phyloP scores from a whole-genome alignment of 2,797 vertebrate genomes.

The Tauraco hartlaubi region DNA sequence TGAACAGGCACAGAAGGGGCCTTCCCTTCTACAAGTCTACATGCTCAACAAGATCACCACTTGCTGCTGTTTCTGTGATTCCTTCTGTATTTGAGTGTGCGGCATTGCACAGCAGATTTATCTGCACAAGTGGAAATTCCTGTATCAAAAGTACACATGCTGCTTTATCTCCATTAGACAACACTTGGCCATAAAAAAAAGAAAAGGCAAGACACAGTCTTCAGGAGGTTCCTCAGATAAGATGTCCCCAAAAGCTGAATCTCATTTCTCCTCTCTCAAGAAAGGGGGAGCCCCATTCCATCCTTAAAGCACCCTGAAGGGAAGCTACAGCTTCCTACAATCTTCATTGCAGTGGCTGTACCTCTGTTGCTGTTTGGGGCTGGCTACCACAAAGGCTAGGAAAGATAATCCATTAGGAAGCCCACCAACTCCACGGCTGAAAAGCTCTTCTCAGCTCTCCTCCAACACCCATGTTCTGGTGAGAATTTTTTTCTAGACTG shows the following conservation, averaged over 20 bases:
- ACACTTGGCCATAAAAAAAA: not conserved
- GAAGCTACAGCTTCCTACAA: not conserved
- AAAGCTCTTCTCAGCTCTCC: not conserved
- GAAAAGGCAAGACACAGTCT: not conserved
- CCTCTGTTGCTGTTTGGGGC: not conserved
- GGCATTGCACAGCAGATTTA: not conserved
- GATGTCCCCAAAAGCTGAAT: not conserved
- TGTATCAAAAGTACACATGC: not conserved
- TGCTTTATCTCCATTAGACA: not conserved
- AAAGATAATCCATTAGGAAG: not conserved
- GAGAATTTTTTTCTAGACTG: not conserved
- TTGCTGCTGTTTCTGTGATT: not conserved
- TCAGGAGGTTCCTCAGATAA: not conserved
- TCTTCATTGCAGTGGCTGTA: not conserved
- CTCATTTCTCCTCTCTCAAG: not conserved
- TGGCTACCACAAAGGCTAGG: not conserved
- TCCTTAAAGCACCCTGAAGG: not conserved
- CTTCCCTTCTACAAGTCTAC: not conserved
- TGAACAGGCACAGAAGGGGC: not conserved
- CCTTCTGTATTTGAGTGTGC: not conserved
- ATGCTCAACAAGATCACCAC: not conserved
- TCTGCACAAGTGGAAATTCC: not conserved
- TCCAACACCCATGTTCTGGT: not conserved
- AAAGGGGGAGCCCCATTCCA: not conserved
- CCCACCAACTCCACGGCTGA: not conserved